phyloP scores from a whole-genome alignment of 2,888 invertebrate species.

The Chymomyza procnemis region DNA sequence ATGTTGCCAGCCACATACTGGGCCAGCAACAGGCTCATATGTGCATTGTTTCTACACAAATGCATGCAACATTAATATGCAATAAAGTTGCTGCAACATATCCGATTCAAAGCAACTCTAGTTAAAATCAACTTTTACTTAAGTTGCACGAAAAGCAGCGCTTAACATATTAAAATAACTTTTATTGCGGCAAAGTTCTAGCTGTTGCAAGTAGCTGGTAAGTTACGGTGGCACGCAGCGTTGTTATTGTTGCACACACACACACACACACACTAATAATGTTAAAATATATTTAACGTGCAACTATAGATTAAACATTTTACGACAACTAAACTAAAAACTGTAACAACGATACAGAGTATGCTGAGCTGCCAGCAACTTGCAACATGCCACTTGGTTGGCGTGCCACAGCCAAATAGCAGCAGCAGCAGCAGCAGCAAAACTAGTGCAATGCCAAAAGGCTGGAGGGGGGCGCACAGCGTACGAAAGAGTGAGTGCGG shows the following conservation, averaged over 20 bases:
- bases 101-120: background rate
- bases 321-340: slow-evolving; percentile 35
- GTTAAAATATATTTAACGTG: slow-evolving; percentile 48
- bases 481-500: background rate
- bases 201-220: slow-evolving; percentile 16
- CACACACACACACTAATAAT: slow-evolving; percentile 34
- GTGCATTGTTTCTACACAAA: slow-evolving; percentile 25
- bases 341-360: background rate
- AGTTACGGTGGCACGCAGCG: background rate
- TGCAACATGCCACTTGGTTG: slow-evolving; percentile 15
- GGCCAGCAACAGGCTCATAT: slow-evolving; percentile 44
- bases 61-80: slow-evolving; percentile 66
- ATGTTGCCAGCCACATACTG: slow-evolving; percentile 16
- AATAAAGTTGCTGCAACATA: slow-evolving; percentile 25
- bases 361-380: background rate
- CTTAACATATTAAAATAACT: background rate
- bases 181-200: background rate
- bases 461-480: background rate
- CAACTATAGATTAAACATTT: slow-evolving; percentile 55
- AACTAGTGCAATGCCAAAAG: slow-evolving; percentile 1
- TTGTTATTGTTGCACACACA: too few relatives aligned
- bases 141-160: background rate
- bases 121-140: background rate
- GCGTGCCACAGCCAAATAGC: slow-evolving; percentile 11
- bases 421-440: slow-evolving; percentile 6